These are phyloP conservation scores for Oreocharis arfaki DNA, from an alignment of 2,113 vertebrate species.

Conservation along the genomic window DNA sequence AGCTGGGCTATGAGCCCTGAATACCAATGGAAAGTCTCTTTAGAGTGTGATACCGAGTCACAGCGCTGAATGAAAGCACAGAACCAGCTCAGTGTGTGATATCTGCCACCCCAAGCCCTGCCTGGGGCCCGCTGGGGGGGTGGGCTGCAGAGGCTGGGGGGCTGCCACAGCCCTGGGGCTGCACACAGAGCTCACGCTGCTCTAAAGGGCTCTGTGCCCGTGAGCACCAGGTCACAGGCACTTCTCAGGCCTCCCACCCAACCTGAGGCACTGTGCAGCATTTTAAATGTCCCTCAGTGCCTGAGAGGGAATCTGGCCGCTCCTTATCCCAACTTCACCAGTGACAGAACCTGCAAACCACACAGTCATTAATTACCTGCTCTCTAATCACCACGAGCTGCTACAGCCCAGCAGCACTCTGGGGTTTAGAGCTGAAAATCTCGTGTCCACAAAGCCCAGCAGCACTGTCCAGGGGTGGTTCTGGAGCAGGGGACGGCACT, in stretches of 20 bases:
- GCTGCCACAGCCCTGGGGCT: neutral
- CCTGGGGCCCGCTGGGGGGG: neutral
- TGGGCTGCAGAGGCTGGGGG: neutral
- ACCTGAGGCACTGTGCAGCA: neutral
- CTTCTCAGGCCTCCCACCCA: neutral
- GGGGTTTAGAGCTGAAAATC: neutral
- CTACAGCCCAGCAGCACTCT: neutral
- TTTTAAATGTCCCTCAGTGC: neutral
- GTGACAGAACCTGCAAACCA: neutral
- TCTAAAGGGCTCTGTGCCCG: neutral
- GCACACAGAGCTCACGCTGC: neutral
- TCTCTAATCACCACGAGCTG: fast-evolving
- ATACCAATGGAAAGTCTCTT: constrained; percentile 28
- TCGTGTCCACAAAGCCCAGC: neutral
- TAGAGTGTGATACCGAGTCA: neutral
- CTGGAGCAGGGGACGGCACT: neutral
- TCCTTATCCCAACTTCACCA: neutral
- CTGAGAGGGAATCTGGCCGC: neutral
- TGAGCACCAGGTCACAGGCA: neutral
- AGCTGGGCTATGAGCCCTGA: constrained; percentile 9
- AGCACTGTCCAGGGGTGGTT: neutral
- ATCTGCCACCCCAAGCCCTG: neutral
- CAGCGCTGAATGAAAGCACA: neutral
- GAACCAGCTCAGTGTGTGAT: neutral
- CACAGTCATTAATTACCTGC: neutral